These are phyloP conservation scores for Cairina moschata DNA, from an alignment of 2,113 vertebrate genomes.

Conservation along the genomic window DNA sequence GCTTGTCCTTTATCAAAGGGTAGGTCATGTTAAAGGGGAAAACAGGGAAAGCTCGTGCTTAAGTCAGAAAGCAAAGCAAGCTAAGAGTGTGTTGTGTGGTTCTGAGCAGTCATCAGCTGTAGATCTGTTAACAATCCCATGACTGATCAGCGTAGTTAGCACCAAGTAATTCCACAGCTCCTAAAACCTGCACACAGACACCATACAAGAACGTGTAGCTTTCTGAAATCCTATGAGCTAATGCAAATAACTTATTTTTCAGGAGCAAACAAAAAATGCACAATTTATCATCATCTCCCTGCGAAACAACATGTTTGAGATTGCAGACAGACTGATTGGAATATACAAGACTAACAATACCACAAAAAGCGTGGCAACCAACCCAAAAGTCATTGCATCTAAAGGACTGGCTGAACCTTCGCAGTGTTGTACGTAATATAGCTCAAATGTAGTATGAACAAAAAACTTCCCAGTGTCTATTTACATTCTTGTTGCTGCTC, in stretches of 20 bases:
- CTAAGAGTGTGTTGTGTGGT: neutral
- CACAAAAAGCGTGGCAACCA: conserved; percentile 92
- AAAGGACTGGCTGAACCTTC: conserved; percentile 75
- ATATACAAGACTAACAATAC: conserved; percentile 96
- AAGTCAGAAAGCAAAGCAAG: neutral
- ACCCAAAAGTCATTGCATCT: conserved; percentile 88
- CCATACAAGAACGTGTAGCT: fast-evolving
- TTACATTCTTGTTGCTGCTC: neutral
- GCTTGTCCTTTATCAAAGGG: neutral
- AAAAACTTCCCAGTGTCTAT: neutral
- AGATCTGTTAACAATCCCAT: too few species aligned
- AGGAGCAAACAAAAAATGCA: conserved; percentile 99
- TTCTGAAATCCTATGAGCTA: neutral
- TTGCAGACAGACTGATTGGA: conserved; percentile 93
- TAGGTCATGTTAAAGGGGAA: neutral
- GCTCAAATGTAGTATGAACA: neutral
- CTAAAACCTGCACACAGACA: neutral
- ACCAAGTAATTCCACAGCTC: neutral
- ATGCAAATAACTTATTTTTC: conserved; percentile 22
- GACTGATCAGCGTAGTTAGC: neutral
- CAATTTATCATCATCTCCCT: conserved; percentile 99
- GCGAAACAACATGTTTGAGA: conserved; percentile 99
- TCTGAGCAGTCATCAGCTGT: too few species aligned
- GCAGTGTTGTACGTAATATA: neutral
- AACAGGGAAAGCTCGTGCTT: neutral